Base-by-base conservation (phyloP, 2,888 invertebrate genomes). In the Chouioia cunea region DNA sequence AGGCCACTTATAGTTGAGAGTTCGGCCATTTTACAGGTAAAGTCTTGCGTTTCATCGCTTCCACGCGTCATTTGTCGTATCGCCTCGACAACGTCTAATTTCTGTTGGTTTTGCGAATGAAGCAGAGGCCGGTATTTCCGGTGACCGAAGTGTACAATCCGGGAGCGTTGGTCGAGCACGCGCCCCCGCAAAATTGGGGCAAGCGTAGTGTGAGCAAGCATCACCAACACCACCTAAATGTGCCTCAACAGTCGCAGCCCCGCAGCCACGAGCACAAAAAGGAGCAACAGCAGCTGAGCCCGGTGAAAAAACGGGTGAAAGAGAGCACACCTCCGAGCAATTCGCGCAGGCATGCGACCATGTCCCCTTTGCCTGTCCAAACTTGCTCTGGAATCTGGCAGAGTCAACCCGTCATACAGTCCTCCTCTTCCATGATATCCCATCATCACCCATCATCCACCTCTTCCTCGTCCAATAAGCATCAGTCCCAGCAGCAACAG, bases 231-330 rank as follows among this genome's bases (percentile, higher is more conserved):
- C 89, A 90, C 81, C 83, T 87, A 70, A 70, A 88, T 73, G 88
- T 90, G 79, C 90, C 89, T 73, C 89, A 89, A 73, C 88, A 89
- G 75, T 87, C 89, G 66, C 89, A 89, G 77, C 89, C 89, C 76
- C 87, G 88, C 79, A 80, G 83, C 82, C 88, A 90, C 78, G 91
- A 93, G 54, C 86, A 82, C 81, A 95, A 74, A 85, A 95, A 96
- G 93, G 93, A 93, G 82, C 92, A 93, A 68, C 93, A 94, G 68
- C 97, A 97, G 84, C 87, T 97, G 79, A 97, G 97, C 79, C 98
- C 98, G 1, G 97, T 97, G 27, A 98, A 98, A 88, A 98, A 98
- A 85, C 91, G 97, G 18, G 97, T 97, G 53, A 97, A 97, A 86
- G 97, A 97, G 83, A 96, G 95, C 81, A 95, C 97, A 23, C 97